phyloP scores from a whole-genome alignment of 2,888 invertebrate genomes.

The Erebia palarica region DNA sequence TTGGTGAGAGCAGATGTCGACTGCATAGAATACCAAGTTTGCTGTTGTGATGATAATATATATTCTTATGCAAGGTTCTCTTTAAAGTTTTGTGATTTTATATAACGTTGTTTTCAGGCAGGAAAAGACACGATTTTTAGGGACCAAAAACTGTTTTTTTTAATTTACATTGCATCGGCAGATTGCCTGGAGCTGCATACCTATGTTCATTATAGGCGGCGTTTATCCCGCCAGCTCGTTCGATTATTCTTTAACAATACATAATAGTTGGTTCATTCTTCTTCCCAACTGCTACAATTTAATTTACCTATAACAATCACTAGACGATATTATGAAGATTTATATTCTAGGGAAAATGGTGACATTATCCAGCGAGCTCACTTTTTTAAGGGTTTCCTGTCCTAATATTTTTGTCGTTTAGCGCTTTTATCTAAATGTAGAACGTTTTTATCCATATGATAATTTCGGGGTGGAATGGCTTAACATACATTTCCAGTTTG shows the following conservation, averaged over 20 bases:
- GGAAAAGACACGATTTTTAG: not conserved
- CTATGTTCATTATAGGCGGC: too few relatives aligned
- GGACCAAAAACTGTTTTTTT: not conserved
- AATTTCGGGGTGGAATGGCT: constrained; percentile 5
- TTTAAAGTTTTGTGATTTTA: not conserved
- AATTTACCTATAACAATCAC: not conserved
- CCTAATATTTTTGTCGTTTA: constrained; percentile 7
- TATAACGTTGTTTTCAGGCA: not conserved
- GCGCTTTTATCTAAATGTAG: constrained; percentile 8
- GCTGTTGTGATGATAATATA: constrained; percentile 15
- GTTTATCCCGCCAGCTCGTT: too few relatives aligned
- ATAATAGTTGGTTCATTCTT: not conserved
- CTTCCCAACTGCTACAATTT: not conserved
- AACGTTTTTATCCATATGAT: constrained; percentile 18
- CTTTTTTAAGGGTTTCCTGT: not conserved
- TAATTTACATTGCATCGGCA: not conserved
- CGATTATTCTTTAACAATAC: not conserved
- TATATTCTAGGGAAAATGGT: not conserved
- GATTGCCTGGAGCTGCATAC: not conserved
- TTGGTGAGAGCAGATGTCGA: constrained; percentile 13
- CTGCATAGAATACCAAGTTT: constrained; percentile 33
- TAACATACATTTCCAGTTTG: constrained; percentile 17
- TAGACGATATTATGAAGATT: not conserved
- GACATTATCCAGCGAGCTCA: not conserved
- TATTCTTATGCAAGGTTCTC: not conserved